These are phyloP conservation scores for Cerastoderma edule DNA, from an alignment of 2,888 invertebrate genomes.

Conservation along the genomic window DNA sequence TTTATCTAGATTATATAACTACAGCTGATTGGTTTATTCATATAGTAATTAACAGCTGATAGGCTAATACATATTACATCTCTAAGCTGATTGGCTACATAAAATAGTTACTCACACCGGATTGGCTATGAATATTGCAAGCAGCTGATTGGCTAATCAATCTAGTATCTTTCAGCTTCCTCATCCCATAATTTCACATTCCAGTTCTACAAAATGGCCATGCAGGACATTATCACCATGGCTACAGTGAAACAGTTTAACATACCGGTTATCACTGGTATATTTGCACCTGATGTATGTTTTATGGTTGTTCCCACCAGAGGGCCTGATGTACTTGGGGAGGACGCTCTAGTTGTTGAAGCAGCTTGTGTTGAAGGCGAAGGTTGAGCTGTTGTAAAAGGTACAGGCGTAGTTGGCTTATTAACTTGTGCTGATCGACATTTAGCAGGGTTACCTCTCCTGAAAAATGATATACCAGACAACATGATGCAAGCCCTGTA, in stretches of 20 bases:
- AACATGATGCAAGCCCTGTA: background rate
- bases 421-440: conserved; percentile 37
- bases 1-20: too few relatives aligned
- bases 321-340: background rate
- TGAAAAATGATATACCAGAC: conserved; percentile 11
- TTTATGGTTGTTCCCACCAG: background rate
- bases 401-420: conserved; percentile 10
- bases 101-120: too few relatives aligned
- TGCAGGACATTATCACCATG: conserved; percentile 14
- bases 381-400: conserved; percentile 15
- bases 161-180: background rate
- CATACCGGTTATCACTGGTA: conserved; percentile 34
- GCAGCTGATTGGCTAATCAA: conserved; percentile 18
- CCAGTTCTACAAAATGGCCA: conserved; percentile 4
- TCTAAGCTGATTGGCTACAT: conserved; percentile 7
- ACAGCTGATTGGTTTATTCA: too few relatives aligned
- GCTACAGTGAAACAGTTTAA: conserved; percentile 39
- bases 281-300: conserved; percentile 5
- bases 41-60: too few relatives aligned
- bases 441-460: conserved; percentile 52
- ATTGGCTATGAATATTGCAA: too few relatives aligned
- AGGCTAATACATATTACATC: too few relatives aligned
- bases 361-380: conserved; percentile 12
- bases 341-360: background rate
- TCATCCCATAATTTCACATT: conserved; percentile 3